Evolutionary conservation across 30 jellyfish, hydroid and myxozoan genomes (phyloP), one percentile per base, ranked within the genome.

Genomic region (Hydractinia symbiolongicarpus): DNA sequence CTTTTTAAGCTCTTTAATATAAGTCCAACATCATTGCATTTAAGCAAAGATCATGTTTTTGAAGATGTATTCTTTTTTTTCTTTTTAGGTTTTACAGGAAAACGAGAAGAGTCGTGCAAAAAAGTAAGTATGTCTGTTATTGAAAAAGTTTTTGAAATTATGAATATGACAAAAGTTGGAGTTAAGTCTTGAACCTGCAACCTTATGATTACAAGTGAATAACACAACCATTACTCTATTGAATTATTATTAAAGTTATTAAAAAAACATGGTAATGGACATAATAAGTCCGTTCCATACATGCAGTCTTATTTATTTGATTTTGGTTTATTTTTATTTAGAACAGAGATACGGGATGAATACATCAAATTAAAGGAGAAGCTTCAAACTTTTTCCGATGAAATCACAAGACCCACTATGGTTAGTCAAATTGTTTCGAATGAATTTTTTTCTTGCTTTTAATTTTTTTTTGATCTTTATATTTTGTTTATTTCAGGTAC

Each of bases 331-430:
- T 67, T 67, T 77, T 4, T 53, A 53, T 75, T 17, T 10, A 89
- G 97, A 89, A 82, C 76, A 30, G 53, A 60, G n/a, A 54, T 89
- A 66, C 77, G 69, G 72, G 77, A 79, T 50, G 95, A 89, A 16
- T 89, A 89, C 66, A 49, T 71, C 50, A 81, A 81, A 16, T 58
- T 89, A 70, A 66, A 53, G 69, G 84, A 67, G 44, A 80, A 61
- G 8, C 80, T 89, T 74, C 17, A 62, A 64, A 76, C 85, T 8
- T 72, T 89, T 20, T 89, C 97, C 44, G 82, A 79, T 52, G 82
- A 81, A 71, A 67, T 83, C n/a, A 71, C 79, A 53, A 89, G 81
- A 53, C 78, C 82, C 30, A 58, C 71, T 66, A 89, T 84, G 95
- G 97, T 84, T 44, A 73, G 82, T 56, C 74, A 40, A 51, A 76